Conservation (phyloP, 2,797 vertebrate genomes). For the Chelidonichthys spinosus region DNA sequence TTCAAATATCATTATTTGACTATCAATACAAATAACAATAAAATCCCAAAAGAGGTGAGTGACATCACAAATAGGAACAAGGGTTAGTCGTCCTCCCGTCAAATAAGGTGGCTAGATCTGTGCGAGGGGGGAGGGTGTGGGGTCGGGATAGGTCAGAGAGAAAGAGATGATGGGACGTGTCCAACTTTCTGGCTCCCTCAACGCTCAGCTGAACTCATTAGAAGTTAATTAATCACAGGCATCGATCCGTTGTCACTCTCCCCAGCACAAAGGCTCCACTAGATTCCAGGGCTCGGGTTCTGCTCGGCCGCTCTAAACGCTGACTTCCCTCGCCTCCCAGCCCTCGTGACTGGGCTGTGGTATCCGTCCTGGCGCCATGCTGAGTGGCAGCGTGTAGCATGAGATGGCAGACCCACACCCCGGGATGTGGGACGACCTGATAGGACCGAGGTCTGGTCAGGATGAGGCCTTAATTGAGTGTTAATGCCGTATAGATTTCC, state of each 20-base stretch:
- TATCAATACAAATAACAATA: not conserved
- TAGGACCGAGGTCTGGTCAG: slow-evolving; percentile 24
- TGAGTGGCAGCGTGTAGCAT: slow-evolving; percentile 56
- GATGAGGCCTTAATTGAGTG: slow-evolving; percentile 51
- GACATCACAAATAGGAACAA: slow-evolving; percentile 35
- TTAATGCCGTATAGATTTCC: slow-evolving; percentile 57
- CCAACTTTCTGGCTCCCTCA: slow-evolving; percentile 78
- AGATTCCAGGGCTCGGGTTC: slow-evolving; percentile 70
- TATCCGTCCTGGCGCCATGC: slow-evolving; percentile 69
- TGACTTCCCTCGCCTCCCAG: slow-evolving; percentile 42
- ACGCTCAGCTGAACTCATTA: slow-evolving; percentile 86
- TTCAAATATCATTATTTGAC: slow-evolving; percentile 24
- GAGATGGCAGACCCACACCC: slow-evolving; percentile 57
- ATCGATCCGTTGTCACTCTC: slow-evolving; percentile 85
- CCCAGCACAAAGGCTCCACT: slow-evolving; percentile 63
- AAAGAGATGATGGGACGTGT: slow-evolving; percentile 66
- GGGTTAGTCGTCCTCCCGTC: slow-evolving; percentile 40
- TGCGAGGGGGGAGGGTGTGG: not conserved
- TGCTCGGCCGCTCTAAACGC: slow-evolving; percentile 59
- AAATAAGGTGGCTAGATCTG: slow-evolving; percentile 37
- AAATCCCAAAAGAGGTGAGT: slow-evolving; percentile 4
- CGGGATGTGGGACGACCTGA: slow-evolving; percentile 25
- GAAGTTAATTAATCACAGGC: slow-evolving; percentile 88
- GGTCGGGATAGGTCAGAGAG: slow-evolving; percentile 50
- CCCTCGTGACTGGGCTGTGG: slow-evolving; percentile 20